These are phyloP conservation scores for Tetrao urogallus DNA, from an alignment of 2,113 vertebrate species.

Conservation along the genomic window DNA sequence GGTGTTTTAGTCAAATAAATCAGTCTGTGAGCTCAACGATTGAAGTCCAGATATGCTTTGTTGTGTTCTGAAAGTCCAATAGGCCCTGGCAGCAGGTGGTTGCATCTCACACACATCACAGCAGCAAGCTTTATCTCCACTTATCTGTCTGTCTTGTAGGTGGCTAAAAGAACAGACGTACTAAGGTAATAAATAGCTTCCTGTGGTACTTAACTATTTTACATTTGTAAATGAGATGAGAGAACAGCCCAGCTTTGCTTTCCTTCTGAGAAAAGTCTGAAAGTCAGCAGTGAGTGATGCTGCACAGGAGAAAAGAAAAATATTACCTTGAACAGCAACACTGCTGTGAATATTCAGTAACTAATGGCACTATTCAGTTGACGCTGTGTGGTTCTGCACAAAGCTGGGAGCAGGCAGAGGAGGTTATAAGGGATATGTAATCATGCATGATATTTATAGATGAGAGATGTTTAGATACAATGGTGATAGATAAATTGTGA, in stretches of 20 bases:
- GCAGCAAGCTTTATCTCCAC: slow-evolving; percentile 3
- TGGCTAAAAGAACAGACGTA: slow-evolving; percentile 17
- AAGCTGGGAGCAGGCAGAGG: neutral
- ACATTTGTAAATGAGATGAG: neutral
- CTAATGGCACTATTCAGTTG: slow-evolving; percentile 16
- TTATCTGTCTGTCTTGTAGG: slow-evolving; percentile 6
- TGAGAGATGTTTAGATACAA: neutral
- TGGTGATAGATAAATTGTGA: neutral
- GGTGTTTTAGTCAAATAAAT: neutral
- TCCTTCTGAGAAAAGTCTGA: slow-evolving; percentile 2
- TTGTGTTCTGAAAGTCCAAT: neutral
- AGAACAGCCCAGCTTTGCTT: neutral
- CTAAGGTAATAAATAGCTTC: slow-evolving; percentile 21
- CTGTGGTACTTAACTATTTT: neutral
- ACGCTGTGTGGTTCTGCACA: neutral
- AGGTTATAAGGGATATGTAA: neutral
- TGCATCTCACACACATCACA: neutral
- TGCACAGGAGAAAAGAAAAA: slow-evolving; percentile 26
- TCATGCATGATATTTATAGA: slow-evolving; percentile 15
- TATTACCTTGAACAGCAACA: slow-evolving; percentile 20
- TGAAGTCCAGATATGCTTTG: neutral
- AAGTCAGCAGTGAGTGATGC: neutral
- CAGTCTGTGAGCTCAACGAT: neutral
- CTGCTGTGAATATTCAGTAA: slow-evolving; percentile 19
- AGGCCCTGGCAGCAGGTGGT: neutral